phyloP scores from a whole-genome alignment of 2,797 vertebrate genomes.

The Amazona ochrocephala region DNA sequence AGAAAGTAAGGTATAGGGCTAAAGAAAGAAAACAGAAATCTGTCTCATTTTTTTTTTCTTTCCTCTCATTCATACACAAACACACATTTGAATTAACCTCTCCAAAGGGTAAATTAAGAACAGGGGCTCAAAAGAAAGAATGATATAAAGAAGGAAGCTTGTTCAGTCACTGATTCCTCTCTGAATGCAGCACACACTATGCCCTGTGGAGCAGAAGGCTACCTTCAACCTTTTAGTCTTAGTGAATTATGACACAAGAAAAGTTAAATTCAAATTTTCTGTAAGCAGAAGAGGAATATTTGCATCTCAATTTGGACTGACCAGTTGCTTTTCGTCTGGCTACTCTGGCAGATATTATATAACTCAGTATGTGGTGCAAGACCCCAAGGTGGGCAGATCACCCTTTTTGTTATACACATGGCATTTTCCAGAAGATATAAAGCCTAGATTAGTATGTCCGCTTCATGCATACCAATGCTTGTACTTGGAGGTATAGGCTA shows the following conservation, averaged over 20 bases:
- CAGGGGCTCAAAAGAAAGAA: background rate
- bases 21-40: background rate
- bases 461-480: background rate
- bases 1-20: background rate
- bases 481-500: background rate
- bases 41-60: background rate
- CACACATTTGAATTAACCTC: background rate
- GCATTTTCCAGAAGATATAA: background rate
- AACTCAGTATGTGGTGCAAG: background rate
- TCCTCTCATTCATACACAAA: background rate
- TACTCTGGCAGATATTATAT: background rate
- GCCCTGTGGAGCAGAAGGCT: background rate
- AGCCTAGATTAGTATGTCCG: fast-evolving
- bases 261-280: background rate
- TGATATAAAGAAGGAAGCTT: background rate
- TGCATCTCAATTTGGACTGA: background rate
- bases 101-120: background rate
- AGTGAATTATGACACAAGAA: background rate
- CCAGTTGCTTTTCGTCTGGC: background rate
- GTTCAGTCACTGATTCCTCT: background rate
- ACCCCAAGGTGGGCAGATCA: background rate
- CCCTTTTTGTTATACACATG: background rate
- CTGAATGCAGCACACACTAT: background rate
- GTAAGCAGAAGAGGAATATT: background rate
- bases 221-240: background rate